Conservation (phyloP, 2,888 invertebrate genomes). For the Stenotaenia linearis region DNA sequence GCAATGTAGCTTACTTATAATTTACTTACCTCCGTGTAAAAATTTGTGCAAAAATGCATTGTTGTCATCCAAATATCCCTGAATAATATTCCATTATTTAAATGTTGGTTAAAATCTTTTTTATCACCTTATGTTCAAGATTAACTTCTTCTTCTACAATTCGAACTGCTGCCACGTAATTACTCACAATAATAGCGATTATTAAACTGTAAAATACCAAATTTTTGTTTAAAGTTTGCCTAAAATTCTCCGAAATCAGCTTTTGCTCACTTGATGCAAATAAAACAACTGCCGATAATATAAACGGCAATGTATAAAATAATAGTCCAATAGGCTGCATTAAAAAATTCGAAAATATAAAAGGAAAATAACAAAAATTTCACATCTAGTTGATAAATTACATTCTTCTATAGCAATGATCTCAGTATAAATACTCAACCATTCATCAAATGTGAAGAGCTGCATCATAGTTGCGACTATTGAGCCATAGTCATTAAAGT, state of each 20-base stretch:
- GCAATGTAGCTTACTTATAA: too few relatives aligned
- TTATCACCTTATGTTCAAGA: neutral
- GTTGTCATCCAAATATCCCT: neutral
- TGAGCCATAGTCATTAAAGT: neutral
- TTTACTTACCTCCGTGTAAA: neutral
- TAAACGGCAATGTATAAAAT: neutral
- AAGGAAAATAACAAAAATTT: neutral
- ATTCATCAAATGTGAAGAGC: neutral
- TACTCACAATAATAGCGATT: neutral
- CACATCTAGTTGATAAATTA: neutral
- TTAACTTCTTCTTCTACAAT: slow-evolving; percentile 1
- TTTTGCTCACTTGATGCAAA: neutral
- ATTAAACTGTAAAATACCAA: neutral
- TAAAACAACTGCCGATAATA: neutral
- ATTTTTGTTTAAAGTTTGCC: neutral
- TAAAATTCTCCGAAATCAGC: too few relatives aligned
- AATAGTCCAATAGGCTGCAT: neutral
- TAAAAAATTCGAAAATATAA: neutral
- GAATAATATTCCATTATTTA: neutral
- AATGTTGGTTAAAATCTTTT: neutral
- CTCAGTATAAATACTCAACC: neutral
- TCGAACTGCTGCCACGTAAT: neutral
- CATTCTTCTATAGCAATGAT: neutral
- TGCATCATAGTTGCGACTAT: slow-evolving; percentile 12
- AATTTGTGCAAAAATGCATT: neutral